These are phyloP conservation scores for Anoplopoma fimbria DNA, from an alignment of 2,113 vertebrate species.

Conservation along the genomic window DNA sequence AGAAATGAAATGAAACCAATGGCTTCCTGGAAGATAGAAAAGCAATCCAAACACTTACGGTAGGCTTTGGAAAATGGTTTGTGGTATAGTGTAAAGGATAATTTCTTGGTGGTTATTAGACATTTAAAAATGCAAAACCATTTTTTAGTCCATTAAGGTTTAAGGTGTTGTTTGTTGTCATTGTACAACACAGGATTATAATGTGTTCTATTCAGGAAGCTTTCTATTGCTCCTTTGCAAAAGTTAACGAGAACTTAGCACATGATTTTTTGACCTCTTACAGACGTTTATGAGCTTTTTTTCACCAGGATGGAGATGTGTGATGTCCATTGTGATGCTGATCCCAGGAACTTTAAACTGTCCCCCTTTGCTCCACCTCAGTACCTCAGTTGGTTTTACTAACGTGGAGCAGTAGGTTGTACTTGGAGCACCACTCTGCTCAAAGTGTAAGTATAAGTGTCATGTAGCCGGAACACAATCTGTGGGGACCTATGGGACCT, in stretches of 20 bases:
- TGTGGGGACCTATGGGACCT: background rate
- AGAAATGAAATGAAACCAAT: constrained; percentile 11
- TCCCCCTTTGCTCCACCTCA: too few relatives aligned
- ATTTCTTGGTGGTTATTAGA: constrained; percentile 13
- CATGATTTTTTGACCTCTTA: too few relatives aligned
- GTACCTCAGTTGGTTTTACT: background rate
- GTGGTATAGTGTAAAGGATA: constrained; percentile 10
- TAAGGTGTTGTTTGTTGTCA: background rate
- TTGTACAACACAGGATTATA: background rate
- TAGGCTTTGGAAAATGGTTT: constrained; percentile 1
- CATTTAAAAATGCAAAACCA: constrained; percentile 6
- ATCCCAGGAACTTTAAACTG: too few relatives aligned
- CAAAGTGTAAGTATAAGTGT: background rate
- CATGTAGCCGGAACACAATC: background rate
- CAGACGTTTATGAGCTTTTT: too few relatives aligned
- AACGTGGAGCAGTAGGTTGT: background rate
- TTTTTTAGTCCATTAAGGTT: background rate
- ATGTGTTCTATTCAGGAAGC: too few relatives aligned
- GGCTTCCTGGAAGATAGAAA: background rate
- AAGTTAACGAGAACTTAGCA: too few relatives aligned
- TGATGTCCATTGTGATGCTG: too few relatives aligned
- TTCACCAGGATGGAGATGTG: too few relatives aligned
- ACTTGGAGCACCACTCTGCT: background rate
- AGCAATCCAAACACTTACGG: background rate
- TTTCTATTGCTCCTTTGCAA: too few relatives aligned